Base-by-base conservation (phyloP, 2,113 vertebrate genomes). In the Thryonomys swinderianus region DNA sequence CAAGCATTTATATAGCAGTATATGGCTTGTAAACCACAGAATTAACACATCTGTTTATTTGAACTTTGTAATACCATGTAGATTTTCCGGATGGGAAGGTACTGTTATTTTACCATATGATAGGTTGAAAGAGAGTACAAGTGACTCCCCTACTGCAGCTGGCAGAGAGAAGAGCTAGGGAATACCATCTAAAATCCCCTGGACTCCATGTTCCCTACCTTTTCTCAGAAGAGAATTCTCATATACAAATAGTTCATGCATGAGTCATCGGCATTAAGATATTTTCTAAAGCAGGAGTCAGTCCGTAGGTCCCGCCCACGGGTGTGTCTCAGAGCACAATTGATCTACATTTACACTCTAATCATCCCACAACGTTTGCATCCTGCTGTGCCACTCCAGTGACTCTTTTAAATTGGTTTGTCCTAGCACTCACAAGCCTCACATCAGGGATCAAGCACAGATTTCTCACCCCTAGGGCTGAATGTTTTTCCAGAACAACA, bases 331-430 rank as follows among this genome's bases (percentile, higher is more conserved):
- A 64, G 76, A 86, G 55, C 74, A 96, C 30, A 93, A 80, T 37
- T 81, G 7, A 23, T 76, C 55, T 71, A 7, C 53, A 32, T 37
- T 85, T 40, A 86, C 1, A 21, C 14, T 67, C 25, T 11, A 55
- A 89, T 88, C 21, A 23, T 25, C 91, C 25, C 30, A 64, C 62
- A 55, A n/a, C 14, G 11, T 83, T 40, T 30, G 27, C 21, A 74
- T 37, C 59, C 25, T 61, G 42, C 37, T 34, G n/a, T 71, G 18
- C 45, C 48, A 8, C 27, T 18, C 62, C 51, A 17, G 57, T 73
- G 51, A 67, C 53, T 83, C 83, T 64, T 87, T 86, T 85, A 73
- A 93, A 79, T n/a, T 9, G 67, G 48, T 83, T 96, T 85, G 66
- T 42, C 61, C 13, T 40, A 34, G 9, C 83, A 61, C 14, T 84